Evolutionary conservation across 2,797 vertebrate species (phyloP), one percentile per base, ranked within the genome.

Genomic region (Lutra lutra): DNA sequence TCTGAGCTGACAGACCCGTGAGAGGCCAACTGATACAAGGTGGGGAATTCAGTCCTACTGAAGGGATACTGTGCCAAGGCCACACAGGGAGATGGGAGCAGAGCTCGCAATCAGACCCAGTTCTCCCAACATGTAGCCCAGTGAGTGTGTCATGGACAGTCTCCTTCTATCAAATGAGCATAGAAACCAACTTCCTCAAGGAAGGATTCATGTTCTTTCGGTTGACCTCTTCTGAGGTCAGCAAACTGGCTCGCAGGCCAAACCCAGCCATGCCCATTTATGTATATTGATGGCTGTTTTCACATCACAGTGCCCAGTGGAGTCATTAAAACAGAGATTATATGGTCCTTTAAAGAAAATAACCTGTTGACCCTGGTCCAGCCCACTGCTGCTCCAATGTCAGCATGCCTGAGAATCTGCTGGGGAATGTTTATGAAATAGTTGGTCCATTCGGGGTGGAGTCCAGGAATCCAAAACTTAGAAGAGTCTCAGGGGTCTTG

Each of bases 1-100:
- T 4, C 0, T 0, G 18, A 88, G 25, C 35, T 82, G 25, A 8
- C 0, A 0, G 7, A 56, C 29, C 11, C 3, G 23, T 15, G 7
- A 84, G 40, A 46, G 38, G 21, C 10, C 35, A 60, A 27, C 27
- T 23, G 21, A 20, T 64, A 32, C 12, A 78, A 64, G 46, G 68
- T 1, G 27, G 27, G 32, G 27, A 66, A 82, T 27, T 51, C n/a
- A 85, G 77, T 94, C 21, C 20, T 23, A 5, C 4, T 11, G 3
- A 40, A 73, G 60, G 9, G 58, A 78, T n/a, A n/a, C n/a, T n/a
- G n/a, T 79, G 27, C 35, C 18, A 29, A 4, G n/a, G 21, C 86
- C 48, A 66, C 17, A 2, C 4, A 23, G 23, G 6, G 27, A 83
- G 54, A 43, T n/a, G 2, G 7, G n/a, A 86, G 46, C 29, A 66